These are phyloP conservation scores for Delichon dasypus DNA, from an alignment of 2,797 vertebrate species.

Conservation along the genomic window DNA sequence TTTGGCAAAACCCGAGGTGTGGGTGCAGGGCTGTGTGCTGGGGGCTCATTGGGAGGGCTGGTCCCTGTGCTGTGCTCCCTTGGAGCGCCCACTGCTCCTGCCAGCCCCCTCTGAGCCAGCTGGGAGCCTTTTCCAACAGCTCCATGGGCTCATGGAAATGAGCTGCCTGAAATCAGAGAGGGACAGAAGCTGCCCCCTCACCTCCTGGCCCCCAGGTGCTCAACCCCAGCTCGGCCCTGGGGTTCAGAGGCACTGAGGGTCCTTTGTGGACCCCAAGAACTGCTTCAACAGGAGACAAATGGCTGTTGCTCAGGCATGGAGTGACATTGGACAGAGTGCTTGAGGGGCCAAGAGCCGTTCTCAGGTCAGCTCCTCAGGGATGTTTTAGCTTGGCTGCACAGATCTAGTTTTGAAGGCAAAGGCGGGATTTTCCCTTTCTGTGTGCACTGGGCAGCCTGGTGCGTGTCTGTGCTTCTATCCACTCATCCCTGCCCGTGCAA, in stretches of 20 bases:
- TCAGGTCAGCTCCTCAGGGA: background rate
- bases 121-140: background rate
- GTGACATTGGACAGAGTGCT: accelerated
- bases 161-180: background rate
- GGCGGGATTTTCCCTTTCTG: background rate
- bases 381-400: background rate
- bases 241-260: background rate
- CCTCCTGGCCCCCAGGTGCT: background rate
- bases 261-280: too few relatives aligned
- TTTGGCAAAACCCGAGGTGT: too few relatives aligned
- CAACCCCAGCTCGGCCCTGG: background rate
- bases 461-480: background rate
- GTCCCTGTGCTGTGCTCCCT: background rate
- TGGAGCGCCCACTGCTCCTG: background rate
- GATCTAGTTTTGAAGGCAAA: background rate
- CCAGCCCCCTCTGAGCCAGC: background rate
- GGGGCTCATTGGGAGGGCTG: background rate
- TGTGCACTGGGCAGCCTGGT: background rate
- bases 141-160: background rate
- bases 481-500: accelerated
- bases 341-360: background rate
- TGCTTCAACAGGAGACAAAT: background rate
- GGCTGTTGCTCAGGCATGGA: background rate
- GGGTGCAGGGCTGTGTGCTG: background rate
- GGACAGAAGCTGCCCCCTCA: background rate